These are phyloP conservation scores for Pardalotus punctatus DNA, from an alignment of 2,113 vertebrate genomes.

Conservation along the genomic window DNA sequence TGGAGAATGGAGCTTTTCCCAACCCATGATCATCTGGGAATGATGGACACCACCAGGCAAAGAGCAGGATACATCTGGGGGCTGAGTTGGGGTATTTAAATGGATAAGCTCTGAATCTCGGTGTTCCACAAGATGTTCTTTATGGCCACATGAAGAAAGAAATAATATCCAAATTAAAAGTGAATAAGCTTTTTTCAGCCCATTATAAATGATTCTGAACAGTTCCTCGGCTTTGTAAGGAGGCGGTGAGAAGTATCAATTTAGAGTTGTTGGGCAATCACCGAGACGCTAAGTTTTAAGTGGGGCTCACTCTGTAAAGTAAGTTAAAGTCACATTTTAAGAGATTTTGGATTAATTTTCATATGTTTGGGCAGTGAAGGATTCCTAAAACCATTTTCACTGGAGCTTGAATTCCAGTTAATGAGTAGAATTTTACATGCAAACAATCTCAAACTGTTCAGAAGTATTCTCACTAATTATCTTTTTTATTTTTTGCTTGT, in stretches of 20 bases:
- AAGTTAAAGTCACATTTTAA: neutral
- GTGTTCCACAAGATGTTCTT: neutral
- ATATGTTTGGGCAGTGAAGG: neutral
- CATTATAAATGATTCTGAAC: neutral
- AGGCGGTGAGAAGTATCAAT: neutral
- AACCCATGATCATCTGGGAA: neutral
- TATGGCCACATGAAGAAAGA: neutral
- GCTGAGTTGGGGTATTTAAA: neutral
- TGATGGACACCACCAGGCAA: neutral
- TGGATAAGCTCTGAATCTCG: rapidly evolving
- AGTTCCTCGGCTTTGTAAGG: neutral
- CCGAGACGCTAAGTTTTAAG: neutral
- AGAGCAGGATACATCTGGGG: neutral
- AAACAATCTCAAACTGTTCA: neutral
- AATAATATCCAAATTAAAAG: neutral
- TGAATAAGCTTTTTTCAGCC: neutral
- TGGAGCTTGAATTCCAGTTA: conserved; percentile 22
- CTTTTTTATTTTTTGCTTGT: neutral
- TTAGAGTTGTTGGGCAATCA: neutral
- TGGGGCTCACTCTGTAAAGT: neutral
- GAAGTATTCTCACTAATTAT: neutral
- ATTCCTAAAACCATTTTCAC: neutral
- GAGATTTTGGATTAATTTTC: neutral
- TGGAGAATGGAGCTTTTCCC: neutral
- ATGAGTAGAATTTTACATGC: conserved; percentile 13